Evolutionary conservation across 2,888 invertebrate species (phyloP), one percentile per base, ranked within the genome.

Genomic region (Lithophane ornitopus): DNA sequence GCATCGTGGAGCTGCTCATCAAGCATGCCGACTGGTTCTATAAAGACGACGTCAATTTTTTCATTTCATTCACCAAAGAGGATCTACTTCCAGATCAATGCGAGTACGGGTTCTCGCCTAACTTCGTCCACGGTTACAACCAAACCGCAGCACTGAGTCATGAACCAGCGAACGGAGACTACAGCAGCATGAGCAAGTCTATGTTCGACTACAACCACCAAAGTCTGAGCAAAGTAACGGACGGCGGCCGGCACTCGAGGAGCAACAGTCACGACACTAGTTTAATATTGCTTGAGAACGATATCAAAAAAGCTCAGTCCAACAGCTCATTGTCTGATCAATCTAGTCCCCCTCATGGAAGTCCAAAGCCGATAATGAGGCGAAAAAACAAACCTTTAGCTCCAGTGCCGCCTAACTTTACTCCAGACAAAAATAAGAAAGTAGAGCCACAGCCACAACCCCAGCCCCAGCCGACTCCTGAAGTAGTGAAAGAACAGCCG

Each of bases 21-120:
- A 98, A 97, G 73, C 97, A 98, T 90, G 98, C 98, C 61, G 98
- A 98, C 90, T 98, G 98, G 97, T 98, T 99, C 91, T 99, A 98
- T 92, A 97, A 98, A 66, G 98, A 98, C 70, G 98, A 98, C 78
- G 94, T 98, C 61, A 98, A 97, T 87, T 98, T 98, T 90, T 98
- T 98, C 92, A 95, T 97, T 52, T 97, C 97, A 3, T 97, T 97
- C 88, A 96, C 97, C 84, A 97, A 96, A 86, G 97, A 97, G 81
- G 97, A 97, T 84, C 92, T 97, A 58, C 96, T 97, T 80, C 96
- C 96, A 12, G 97, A 97, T 85, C 95, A 95, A 77, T 94, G 93
- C 78, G 96, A 97, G 85, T 96, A 95, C 82, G 96, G 96, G 0
- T 95, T 96, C 86, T 91, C 93, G 1, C 89, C 94, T 0, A 93